Conservation (phyloP, 2,888 invertebrate species). For the Apodemia duryi region DNA sequence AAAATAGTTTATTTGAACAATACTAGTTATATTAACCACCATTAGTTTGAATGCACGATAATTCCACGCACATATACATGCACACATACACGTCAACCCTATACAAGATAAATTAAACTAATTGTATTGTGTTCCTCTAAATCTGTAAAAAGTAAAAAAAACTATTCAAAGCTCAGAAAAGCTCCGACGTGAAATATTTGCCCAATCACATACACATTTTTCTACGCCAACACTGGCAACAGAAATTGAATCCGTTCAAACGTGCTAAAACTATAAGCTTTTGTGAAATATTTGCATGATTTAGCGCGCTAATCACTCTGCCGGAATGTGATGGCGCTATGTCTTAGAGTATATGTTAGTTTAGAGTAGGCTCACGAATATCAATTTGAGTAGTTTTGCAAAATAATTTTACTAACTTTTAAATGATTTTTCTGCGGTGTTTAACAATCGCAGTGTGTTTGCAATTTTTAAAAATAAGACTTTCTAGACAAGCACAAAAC, state of each 20-base stretch:
- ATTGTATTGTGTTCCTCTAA: neutral
- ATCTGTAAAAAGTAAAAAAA: neutral
- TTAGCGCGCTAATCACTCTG: slow-evolving; percentile 38
- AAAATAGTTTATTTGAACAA: too few species aligned
- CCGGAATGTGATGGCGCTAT: slow-evolving; percentile 30
- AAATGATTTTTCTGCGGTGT: too few species aligned
- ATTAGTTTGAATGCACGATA: too few species aligned
- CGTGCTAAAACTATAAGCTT: slow-evolving; percentile 33
- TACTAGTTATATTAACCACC: too few species aligned
- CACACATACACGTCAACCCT: too few species aligned
- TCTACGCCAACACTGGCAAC: slow-evolving; percentile 11
- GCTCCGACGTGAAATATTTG: slow-evolving; percentile 9
- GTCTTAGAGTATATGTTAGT: slow-evolving; percentile 6
- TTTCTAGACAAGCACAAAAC: too few species aligned
- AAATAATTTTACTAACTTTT: too few species aligned
- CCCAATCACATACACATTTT: slow-evolving; percentile 8
- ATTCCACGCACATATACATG: too few species aligned
- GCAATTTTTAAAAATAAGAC: too few species aligned
- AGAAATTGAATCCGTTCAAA: slow-evolving; percentile 21
- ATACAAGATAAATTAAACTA: neutral
- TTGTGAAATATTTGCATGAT: slow-evolving; percentile 39
- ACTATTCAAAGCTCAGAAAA: slow-evolving; percentile 2
- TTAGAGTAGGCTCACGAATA: neutral
- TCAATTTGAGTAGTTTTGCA: neutral
- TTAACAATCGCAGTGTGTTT: too few species aligned